Evolutionary conservation across 2,113 vertebrate genomes (phyloP).

Genomic region (Notechis scutatus): DNA sequence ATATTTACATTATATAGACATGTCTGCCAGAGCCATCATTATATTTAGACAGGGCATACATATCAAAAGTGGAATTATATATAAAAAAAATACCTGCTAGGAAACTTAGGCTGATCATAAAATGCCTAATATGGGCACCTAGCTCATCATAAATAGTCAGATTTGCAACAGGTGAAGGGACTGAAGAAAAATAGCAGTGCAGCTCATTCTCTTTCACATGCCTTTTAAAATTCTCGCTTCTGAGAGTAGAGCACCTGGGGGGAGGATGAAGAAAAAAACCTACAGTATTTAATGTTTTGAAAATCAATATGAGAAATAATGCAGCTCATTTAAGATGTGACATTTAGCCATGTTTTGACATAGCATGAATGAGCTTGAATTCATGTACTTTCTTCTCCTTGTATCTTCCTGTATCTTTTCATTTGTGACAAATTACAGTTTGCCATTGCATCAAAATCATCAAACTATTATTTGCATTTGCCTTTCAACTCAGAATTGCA

Average conservation of each 20-base stretch:
- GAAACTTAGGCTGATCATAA: not conserved
- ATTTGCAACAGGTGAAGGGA: not conserved
- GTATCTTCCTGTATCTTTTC: not conserved
- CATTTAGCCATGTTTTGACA: not conserved
- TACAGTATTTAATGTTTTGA: not conserved
- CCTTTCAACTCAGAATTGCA: not conserved
- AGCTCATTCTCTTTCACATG: not conserved
- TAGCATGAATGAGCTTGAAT: not conserved
- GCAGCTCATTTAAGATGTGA: not conserved
- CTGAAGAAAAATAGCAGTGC: not conserved
- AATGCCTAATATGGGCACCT: not conserved
- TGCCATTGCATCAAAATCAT: not conserved
- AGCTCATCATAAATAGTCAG: not conserved
- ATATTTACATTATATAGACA: not conserved
- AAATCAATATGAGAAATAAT: not conserved
- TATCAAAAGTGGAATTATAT: not conserved
- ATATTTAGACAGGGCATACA: not conserved
- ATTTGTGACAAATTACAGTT: not conserved
- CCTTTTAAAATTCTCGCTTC: not conserved
- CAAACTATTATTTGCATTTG: not conserved
- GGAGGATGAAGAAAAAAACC: not conserved
- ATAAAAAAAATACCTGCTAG: not conserved
- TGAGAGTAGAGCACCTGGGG: not conserved
- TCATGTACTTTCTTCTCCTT: not conserved
- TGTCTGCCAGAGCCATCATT: not conserved